A percentile compares a stretch with the other conserved stretches of the same genome.
These are phyloP conservation scores for Synanthedon tipuliformis DNA, from an alignment of 2,888 invertebrate genomes.

Conservation along the genomic window DNA sequence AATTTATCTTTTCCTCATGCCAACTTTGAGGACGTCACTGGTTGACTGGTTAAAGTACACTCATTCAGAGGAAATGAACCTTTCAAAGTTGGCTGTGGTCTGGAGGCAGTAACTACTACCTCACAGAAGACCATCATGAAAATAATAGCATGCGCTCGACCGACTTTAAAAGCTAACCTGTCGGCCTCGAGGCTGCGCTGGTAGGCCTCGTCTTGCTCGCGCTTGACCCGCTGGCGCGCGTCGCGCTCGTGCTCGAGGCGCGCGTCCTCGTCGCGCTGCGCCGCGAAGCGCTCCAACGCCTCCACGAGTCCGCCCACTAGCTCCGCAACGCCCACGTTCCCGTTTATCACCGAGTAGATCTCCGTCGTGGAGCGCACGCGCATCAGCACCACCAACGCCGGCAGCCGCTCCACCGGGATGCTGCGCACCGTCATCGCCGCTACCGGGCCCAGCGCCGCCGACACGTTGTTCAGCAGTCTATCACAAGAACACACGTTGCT, in stretches of 20 bases:
- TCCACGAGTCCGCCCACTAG: slow-evolving; percentile 88
- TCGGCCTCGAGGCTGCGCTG: slow-evolving; percentile 89
- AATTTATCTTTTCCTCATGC: too few species aligned
- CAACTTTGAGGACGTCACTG: too few species aligned
- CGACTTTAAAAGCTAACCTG: slow-evolving; percentile 54
- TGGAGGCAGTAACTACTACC: too few species aligned
- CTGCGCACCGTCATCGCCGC: slow-evolving; percentile 87
- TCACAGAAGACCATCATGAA: too few species aligned
- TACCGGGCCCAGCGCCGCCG: slow-evolving; percentile 81
- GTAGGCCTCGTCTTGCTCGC: slow-evolving; percentile 95
- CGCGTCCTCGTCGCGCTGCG: slow-evolving; percentile 81
- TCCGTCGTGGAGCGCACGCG: slow-evolving; percentile 89
- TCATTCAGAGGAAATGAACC: too few species aligned
- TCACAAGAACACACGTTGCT: neutral
- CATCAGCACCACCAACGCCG: slow-evolving; percentile 90
- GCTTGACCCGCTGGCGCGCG: slow-evolving; percentile 88
- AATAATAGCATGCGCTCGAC: too few species aligned
- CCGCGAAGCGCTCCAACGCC: slow-evolving; percentile 87
- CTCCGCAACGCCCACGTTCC: slow-evolving; percentile 91
- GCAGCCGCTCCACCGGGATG: slow-evolving; percentile 88
- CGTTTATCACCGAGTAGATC: slow-evolving; percentile 90
- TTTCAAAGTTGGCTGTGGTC: too few species aligned
- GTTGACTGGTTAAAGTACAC: too few species aligned
- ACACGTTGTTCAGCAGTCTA: slow-evolving; percentile 82
- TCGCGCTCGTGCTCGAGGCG: slow-evolving; percentile 89